A percentile compares a stretch with the other conserved stretches of the same genome.
These are phyloP conservation scores for Prietella phreatophila DNA, from an alignment of 2,113 vertebrate genomes.

Conservation along the genomic window DNA sequence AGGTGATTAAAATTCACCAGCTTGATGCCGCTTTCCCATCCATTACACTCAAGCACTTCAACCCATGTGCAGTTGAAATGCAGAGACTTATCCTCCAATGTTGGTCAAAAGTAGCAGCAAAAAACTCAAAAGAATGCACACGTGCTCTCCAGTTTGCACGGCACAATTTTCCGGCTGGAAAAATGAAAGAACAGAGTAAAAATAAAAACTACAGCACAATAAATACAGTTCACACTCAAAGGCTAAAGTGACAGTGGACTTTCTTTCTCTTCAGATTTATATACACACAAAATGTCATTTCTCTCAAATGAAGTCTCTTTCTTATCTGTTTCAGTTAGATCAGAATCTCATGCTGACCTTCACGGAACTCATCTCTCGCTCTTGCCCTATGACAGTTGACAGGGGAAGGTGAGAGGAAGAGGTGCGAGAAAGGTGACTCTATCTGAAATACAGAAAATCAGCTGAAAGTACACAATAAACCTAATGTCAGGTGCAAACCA, in stretches of 20 bases:
- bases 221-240: not conserved
- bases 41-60: conserved; percentile 18
- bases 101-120: not conserved
- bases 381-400: not conserved
- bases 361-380: not conserved
- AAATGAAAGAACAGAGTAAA: not conserved
- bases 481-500: not conserved
- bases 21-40: not conserved
- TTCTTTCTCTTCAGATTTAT: not conserved
- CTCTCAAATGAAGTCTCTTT: not conserved
- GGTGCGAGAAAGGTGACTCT: not conserved
- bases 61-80: not conserved
- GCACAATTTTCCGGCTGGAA: not conserved
- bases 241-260: not conserved
- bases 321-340: not conserved
- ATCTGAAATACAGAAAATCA: not conserved
- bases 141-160: not conserved
- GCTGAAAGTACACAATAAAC: not conserved
- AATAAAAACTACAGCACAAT: not conserved
- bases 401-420: not conserved
- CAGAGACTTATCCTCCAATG: not conserved
- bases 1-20: conserved; percentile 38
- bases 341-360: not conserved
- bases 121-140: not conserved
- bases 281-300: not conserved